Conservation (phyloP, 2,797 vertebrate genomes). For the Phoebastria nigripes region DNA sequence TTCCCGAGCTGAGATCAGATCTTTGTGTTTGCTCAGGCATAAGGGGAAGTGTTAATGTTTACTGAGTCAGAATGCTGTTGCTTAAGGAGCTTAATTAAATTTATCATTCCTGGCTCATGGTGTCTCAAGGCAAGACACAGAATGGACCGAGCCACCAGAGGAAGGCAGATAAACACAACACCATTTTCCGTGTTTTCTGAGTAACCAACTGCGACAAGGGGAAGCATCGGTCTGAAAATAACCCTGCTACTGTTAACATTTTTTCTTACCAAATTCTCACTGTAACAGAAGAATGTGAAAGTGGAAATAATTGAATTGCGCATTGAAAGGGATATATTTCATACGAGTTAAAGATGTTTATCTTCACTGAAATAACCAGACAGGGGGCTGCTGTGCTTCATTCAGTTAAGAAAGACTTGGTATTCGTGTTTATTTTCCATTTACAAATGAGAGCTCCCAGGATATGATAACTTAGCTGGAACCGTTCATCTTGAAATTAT, state of each 20-base stretch:
- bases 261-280: neutral
- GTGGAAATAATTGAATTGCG: neutral
- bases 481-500: neutral
- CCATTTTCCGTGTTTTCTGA: constrained; percentile 4
- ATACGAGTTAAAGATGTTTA: neutral
- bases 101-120: neutral
- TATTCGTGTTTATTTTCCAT: neutral
- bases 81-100: constrained; percentile 38
- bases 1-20: constrained; percentile 48
- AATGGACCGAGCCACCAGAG: neutral
- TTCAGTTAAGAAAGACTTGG: neutral
- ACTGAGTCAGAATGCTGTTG: neutral
- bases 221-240: neutral
- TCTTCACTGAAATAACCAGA: neutral
- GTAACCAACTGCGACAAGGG: neutral
- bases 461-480: neutral
- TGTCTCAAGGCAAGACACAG: constrained; percentile 27
- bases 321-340: neutral
- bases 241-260: neutral
- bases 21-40: constrained; percentile 54
- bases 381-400: neutral
- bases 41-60: constrained; percentile 40
- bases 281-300: neutral
- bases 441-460: neutral
- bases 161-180: neutral